Evolutionary conservation across 2,797 vertebrate genomes (phyloP).

Genomic region (Sebastes jordani): DNA sequence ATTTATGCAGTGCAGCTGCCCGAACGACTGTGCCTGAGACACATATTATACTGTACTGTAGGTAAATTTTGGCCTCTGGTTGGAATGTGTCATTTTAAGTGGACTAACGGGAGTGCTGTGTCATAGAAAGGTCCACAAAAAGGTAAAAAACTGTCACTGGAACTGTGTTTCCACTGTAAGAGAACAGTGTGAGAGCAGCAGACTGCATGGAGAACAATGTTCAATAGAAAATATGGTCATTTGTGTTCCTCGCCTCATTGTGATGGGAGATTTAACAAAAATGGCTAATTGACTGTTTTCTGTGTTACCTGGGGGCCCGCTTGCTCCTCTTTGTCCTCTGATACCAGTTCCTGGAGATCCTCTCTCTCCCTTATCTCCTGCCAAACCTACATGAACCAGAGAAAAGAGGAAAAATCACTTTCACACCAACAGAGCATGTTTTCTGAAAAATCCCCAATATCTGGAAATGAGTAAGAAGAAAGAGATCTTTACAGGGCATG

Average conservation of each 20-base stretch:
- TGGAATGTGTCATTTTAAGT: constrained; percentile 50
- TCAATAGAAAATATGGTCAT: constrained; percentile 5
- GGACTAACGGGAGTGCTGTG: constrained; percentile 20
- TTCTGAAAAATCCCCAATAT: background rate
- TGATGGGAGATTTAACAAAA: background rate
- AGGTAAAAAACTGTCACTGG: constrained; percentile 1
- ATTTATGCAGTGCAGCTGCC: constrained; percentile 60
- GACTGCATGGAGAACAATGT: constrained; percentile 9
- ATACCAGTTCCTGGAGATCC: constrained; percentile 84
- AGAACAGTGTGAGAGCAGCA: constrained; percentile 10
- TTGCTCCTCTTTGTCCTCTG: constrained; percentile 90
- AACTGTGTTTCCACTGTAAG: constrained; percentile 1
- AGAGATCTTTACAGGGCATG: background rate
- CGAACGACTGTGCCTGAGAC: constrained; percentile 35
- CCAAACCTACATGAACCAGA: constrained; percentile 80
- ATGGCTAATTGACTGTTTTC: background rate
- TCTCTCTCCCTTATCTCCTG: constrained; percentile 96
- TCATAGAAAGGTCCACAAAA: constrained; percentile 10
- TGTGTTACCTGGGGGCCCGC: constrained; percentile 90
- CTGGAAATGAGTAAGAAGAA: background rate
- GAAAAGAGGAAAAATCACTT: constrained; percentile 4
- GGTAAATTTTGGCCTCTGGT: constrained; percentile 37
- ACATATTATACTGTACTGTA: background rate
- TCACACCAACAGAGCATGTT: background rate
- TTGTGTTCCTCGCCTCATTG: constrained; percentile 5